phyloP scores from a whole-genome alignment of 2,797 vertebrate species.

The Melanotaenia maccullochi region DNA sequence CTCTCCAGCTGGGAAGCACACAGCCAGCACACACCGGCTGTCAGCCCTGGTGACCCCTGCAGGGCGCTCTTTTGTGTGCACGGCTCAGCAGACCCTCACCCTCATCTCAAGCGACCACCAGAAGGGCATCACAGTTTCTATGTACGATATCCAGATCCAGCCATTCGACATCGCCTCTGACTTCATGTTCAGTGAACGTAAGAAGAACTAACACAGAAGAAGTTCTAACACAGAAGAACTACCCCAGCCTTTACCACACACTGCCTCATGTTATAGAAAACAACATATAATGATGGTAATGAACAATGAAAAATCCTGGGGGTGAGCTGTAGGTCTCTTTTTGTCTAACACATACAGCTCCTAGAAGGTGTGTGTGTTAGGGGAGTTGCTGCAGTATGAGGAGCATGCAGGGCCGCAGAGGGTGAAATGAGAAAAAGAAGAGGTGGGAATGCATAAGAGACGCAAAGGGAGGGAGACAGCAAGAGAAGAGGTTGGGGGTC shows the following conservation, averaged over 20 bases:
- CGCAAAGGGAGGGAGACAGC: conserved; percentile 12
- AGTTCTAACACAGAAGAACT: not conserved
- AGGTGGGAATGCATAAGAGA: conserved; percentile 23
- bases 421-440: conserved; percentile 28
- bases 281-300: conserved; percentile 22
- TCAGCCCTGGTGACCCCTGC: conserved; percentile 92
- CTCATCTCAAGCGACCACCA: conserved; percentile 93
- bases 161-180: conserved; percentile 94
- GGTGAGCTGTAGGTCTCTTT: conserved; percentile 28
- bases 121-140: conserved; percentile 89
- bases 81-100: conserved; percentile 91
- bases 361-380: conserved; percentile 26
- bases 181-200: conserved; percentile 97
- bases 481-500: conserved; percentile 38
- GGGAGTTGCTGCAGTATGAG: conserved; percentile 59
- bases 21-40: conserved; percentile 88
- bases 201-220: conserved; percentile 28
- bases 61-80: conserved; percentile 90
- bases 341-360: conserved; percentile 21
- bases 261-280: not conserved
- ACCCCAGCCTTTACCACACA: not conserved
- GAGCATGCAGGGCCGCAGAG: conserved; percentile 48
- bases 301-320: conserved; percentile 30
- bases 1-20: conserved; percentile 90
- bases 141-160: conserved; percentile 93